A percentile compares a stretch with the other conserved stretches of the same genome.
These are phyloP conservation scores for Caenorhabditis elegans DNA, from an alignment of 1,140 invertebrate genomes.

Conservation along the genomic window WBcel235 BX284605.5:9119501-9120000, in stretches of 20 bases:
- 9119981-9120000: constrained; percentile 33
- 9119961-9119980: constrained; percentile 38
- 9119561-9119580: constrained; percentile 13
- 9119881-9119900: not conserved
- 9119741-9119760: constrained; percentile 23
- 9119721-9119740: not conserved
- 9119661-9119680: constrained; percentile 36
- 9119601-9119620: not conserved
- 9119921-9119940: constrained; percentile 11
- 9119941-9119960: constrained; percentile 2
- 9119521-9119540: not conserved
- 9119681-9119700: constrained; percentile 39
- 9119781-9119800: too few relatives aligned
- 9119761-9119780: not conserved
- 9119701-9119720: constrained; percentile 31
- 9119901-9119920: constrained; percentile 20
- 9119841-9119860: not conserved
- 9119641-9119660: not conserved
- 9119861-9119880: not conserved
- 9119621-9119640: not conserved
- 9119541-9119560: not conserved
- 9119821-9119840: not conserved
- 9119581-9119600: not conserved
- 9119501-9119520: not conserved
- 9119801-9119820: too few relatives aligned